Conservation (phyloP, 2,113 vertebrate species). For the Physeter macrocephalus region DNA sequence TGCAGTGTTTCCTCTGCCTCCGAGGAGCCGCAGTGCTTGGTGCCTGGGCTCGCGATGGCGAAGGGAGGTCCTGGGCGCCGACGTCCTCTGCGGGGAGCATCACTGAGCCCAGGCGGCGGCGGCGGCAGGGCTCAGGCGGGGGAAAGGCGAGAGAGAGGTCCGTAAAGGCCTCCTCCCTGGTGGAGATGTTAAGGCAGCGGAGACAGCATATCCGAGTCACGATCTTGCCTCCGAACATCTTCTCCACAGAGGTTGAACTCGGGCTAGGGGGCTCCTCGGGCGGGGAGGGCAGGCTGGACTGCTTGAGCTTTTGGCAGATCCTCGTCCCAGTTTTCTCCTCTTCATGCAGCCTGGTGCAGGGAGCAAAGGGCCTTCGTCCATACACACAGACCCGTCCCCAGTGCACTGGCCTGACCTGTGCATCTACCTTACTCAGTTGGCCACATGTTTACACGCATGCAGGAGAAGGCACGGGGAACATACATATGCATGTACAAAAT, state of each 20-base stretch:
- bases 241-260: conserved; percentile 82
- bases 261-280: conserved; percentile 54
- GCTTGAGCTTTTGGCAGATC: conserved; percentile 83
- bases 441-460: neutral
- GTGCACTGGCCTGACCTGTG: fast-evolving
- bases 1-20: conserved; percentile 62
- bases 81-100: conserved; percentile 70
- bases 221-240: conserved; percentile 89
- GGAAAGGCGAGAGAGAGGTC: conserved; percentile 87
- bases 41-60: neutral
- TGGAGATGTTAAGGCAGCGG: conserved; percentile 83
- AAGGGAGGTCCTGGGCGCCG: neutral
- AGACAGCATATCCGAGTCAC: conserved; percentile 85
- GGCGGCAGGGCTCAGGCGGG: conserved; percentile 44
- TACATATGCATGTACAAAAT: neutral
- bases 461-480: neutral
- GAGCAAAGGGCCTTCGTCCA: neutral
- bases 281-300: conserved; percentile 72
- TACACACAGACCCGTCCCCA: fast-evolving
- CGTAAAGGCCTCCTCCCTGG: conserved; percentile 86
- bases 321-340: conserved; percentile 85
- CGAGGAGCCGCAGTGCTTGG: conserved; percentile 51
- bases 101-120: neutral
- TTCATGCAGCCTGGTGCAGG: conserved; percentile 81
- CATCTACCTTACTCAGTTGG: neutral